Percentiles rank a stretch among this genome's conserved stretches.
phyloP scores from a whole-genome alignment of 2,113 vertebrate genomes.

The Hucho hucho region DNA sequence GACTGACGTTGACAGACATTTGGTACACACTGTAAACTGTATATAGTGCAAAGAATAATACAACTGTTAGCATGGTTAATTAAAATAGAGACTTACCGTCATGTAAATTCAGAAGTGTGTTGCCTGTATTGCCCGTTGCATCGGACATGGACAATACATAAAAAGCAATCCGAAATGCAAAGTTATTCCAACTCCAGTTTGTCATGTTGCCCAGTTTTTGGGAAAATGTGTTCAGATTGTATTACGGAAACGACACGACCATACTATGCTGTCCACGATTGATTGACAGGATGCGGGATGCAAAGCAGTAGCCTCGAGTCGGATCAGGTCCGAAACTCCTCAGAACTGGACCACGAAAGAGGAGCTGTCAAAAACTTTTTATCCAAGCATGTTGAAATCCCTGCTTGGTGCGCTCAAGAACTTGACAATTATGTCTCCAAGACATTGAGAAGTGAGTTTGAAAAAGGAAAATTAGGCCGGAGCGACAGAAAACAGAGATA shows the following conservation, averaged over 20 bases:
- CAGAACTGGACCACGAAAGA: not conserved
- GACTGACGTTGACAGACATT: not conserved
- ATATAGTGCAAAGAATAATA: not conserved
- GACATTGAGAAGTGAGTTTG: slow-evolving; percentile 1
- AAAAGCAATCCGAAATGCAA: slow-evolving; percentile 51
- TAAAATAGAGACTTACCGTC: slow-evolving; percentile 43
- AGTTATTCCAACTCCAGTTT: slow-evolving; percentile 60
- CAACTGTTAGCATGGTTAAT: not conserved
- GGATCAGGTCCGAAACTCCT: slow-evolving; percentile 30
- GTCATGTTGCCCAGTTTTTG: slow-evolving; percentile 55
- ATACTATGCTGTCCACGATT: slow-evolving; percentile 18
- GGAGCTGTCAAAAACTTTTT: slow-evolving; percentile 65
- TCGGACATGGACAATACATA: slow-evolving; percentile 47
- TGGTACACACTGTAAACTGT: not conserved
- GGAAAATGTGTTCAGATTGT: slow-evolving; percentile 20
- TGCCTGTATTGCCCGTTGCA: slow-evolving; percentile 25
- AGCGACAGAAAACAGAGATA: slow-evolving; percentile 36
- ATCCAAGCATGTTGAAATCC: slow-evolving; percentile 1
- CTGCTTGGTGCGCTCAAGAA: not conserved
- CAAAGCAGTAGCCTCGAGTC: not conserved
- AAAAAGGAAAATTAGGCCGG: slow-evolving; percentile 6
- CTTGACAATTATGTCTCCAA: not conserved
- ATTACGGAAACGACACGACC: slow-evolving; percentile 22
- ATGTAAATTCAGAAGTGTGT: slow-evolving; percentile 7
- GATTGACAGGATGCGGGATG: not conserved